Evolutionary conservation across 1,140 invertebrate genomes (phyloP).

Genomic region (Ladona fulva): DNA sequence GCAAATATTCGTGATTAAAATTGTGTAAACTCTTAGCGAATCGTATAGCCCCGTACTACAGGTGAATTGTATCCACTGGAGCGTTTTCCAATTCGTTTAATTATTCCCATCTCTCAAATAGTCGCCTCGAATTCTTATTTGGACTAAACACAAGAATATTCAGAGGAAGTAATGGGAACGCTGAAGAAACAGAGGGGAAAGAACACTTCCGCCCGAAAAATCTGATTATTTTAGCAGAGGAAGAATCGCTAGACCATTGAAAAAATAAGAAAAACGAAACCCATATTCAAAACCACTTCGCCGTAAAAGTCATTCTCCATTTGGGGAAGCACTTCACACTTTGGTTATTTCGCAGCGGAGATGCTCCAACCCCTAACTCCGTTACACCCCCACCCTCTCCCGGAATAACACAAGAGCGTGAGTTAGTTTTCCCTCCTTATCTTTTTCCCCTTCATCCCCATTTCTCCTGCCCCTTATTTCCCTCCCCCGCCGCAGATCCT

Average conservation of each 20-base stretch:
- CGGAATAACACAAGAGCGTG: background rate
- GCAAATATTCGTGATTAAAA: too few species aligned
- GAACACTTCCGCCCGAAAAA: background rate
- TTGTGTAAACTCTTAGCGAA: too few species aligned
- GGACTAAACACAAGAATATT: too few species aligned
- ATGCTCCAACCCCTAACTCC: background rate
- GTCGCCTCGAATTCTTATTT: too few species aligned
- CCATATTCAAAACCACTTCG: conserved; percentile 9
- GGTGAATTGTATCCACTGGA: too few species aligned
- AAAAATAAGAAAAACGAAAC: background rate
- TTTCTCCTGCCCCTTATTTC: background rate
- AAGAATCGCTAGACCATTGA: background rate
- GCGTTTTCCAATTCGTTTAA: too few species aligned
- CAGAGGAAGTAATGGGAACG: background rate
- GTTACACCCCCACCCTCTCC: background rate
- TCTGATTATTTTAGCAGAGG: background rate
- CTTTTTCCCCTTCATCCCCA: background rate
- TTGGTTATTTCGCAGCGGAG: background rate
- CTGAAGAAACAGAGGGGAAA: too few species aligned
- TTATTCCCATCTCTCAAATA: too few species aligned
- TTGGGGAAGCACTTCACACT: conserved; percentile 2
- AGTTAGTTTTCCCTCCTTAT: background rate
- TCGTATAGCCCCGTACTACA: too few species aligned
- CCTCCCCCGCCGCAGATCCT: background rate
- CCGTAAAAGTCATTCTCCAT: conserved; percentile 6